Evolutionary conservation across 2,113 vertebrate genomes (phyloP).

Genomic region (Crotalus helleri): DNA sequence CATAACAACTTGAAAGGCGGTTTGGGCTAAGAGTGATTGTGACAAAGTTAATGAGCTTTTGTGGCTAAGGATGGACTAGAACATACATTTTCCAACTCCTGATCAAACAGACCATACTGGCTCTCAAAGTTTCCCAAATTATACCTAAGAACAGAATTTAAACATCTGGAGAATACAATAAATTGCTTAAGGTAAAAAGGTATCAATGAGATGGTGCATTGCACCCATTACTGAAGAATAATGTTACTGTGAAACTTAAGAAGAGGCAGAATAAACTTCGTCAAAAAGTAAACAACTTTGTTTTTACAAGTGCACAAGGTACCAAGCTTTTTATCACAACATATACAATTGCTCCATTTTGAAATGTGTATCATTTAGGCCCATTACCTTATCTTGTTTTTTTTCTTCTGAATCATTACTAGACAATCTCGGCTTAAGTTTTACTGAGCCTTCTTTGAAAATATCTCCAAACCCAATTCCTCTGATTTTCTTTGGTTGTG

Average conservation of each 20-base stretch:
- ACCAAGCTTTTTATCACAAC: neutral
- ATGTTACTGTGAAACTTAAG: neutral
- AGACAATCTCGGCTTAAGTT: conserved; percentile 79
- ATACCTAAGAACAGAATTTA: neutral
- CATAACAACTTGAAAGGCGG: neutral
- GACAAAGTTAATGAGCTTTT: neutral
- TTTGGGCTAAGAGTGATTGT: neutral
- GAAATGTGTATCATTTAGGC: neutral
- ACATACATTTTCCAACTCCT: neutral
- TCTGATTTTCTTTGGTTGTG: conserved; percentile 91
- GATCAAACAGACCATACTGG: neutral
- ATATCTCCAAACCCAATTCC: conserved; percentile 96
- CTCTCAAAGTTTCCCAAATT: neutral
- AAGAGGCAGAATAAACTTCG: neutral
- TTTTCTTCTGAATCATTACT: conserved; percentile 82
- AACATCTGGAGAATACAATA: neutral
- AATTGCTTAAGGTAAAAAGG: neutral
- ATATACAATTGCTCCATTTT: neutral
- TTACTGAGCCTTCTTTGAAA: conserved; percentile 90
- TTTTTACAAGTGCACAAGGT: neutral
- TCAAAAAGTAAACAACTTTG: neutral
- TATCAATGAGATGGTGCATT: neutral
- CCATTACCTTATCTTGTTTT: conserved; percentile 80
- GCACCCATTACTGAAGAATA: neutral
- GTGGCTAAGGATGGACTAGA: neutral